These are phyloP conservation scores for Microplitis manilae DNA, from an alignment of 2,888 invertebrate genomes.

Conservation along the genomic window DNA sequence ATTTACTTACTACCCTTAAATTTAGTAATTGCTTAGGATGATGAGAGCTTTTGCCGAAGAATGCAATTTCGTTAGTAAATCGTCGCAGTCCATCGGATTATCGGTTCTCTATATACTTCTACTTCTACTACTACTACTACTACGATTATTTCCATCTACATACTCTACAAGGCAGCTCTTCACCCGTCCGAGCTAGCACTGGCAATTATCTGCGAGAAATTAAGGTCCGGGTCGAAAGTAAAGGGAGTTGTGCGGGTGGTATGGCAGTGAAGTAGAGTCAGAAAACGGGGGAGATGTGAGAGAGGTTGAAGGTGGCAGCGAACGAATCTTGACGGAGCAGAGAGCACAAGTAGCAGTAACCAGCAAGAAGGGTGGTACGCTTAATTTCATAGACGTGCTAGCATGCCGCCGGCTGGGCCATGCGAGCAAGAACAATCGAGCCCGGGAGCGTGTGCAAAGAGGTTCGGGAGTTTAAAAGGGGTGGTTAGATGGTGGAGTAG, in stretches of 20 bases:
- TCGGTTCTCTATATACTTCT: constrained; percentile 47
- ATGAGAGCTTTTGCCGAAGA: constrained; percentile 58
- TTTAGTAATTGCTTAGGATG: constrained; percentile 58
- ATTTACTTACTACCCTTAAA: constrained; percentile 21
- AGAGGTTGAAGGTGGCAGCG: constrained; percentile 46
- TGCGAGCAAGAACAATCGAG: constrained; percentile 66
- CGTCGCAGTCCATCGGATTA: constrained; percentile 49
- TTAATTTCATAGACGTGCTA: constrained; percentile 65
- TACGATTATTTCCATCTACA: neutral
- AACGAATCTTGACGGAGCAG: constrained; percentile 56
- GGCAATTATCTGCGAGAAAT: constrained; percentile 62
- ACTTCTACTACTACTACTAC: too few species aligned
- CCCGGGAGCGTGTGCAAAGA: constrained; percentile 61
- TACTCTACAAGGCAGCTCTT: neutral
- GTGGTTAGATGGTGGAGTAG: constrained; percentile 46
- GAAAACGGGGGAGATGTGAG: constrained; percentile 25
- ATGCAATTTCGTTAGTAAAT: constrained; percentile 60
- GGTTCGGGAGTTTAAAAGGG: constrained; percentile 47
- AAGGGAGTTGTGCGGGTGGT: constrained; percentile 28
- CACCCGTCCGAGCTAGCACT: constrained; percentile 36
- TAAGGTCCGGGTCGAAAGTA: constrained; percentile 54
- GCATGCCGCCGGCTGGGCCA: constrained; percentile 46
- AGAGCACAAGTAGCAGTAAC: constrained; percentile 51
- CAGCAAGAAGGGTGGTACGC: constrained; percentile 60
- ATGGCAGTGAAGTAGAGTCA: constrained; percentile 23